Conservation (phyloP, 2,113 vertebrate genomes). For the Leptobrachium ailaonicum region DNA sequence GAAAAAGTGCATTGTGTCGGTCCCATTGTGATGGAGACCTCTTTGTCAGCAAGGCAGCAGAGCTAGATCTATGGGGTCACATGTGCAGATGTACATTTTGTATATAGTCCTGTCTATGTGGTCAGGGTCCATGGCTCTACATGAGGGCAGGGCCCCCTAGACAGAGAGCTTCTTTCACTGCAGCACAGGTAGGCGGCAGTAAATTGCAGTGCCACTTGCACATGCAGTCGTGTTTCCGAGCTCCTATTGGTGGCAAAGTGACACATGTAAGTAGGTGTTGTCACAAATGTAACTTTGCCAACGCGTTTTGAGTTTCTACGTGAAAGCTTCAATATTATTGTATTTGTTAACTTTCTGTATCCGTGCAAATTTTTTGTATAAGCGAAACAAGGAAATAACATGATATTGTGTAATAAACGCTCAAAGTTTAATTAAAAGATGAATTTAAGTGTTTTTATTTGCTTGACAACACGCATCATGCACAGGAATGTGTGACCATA, state of each 20-base stretch:
- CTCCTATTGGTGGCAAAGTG: conserved; percentile 35
- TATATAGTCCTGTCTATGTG: conserved; percentile 27
- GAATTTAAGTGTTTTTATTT: background rate
- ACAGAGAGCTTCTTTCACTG: background rate
- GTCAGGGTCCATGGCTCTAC: background rate
- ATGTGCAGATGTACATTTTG: conserved; percentile 35
- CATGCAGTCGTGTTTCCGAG: background rate
- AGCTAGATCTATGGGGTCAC: background rate
- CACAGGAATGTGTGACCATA: too few relatives aligned
- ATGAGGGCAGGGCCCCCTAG: background rate
- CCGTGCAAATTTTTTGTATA: conserved; percentile 32
- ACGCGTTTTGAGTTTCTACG: conserved; percentile 28
- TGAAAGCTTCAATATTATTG: conserved; percentile 32
- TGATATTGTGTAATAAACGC: conserved; percentile 28
- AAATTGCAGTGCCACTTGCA: background rate
- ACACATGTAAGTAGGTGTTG: conserved; percentile 17
- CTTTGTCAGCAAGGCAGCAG: background rate
- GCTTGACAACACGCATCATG: too few relatives aligned
- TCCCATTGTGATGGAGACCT: too few relatives aligned
- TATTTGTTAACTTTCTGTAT: conserved; percentile 20
- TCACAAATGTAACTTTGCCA: conserved; percentile 19
- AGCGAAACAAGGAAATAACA: conserved; percentile 3
- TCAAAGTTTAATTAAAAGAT: conserved; percentile 32
- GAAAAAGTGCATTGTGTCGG: too few relatives aligned
- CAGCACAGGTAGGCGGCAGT: background rate